Evolutionary conservation across 2,113 vertebrate genomes (phyloP), one percentile per base, ranked within the genome.

Genomic region (Gallinago jamesoni): DNA sequence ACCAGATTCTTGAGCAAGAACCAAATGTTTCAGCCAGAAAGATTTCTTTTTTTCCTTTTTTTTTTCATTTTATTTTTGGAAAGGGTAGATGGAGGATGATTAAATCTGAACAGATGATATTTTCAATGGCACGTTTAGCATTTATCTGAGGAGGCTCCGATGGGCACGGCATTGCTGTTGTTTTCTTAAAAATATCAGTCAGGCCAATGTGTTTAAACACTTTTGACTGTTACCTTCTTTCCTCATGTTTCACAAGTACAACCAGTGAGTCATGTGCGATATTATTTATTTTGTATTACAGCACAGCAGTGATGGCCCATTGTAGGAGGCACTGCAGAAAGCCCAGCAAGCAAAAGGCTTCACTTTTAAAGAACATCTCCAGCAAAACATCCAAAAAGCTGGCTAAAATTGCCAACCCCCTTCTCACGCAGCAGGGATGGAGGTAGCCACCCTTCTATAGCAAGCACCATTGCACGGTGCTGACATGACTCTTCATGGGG

Each of bases 1-100:
- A 94, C 91, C 94, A 97, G 96, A 97, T 96, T 97, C 93, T 95
- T 94, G 91, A 97, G 91, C 77, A 74, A 86, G 94, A 95, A 96
- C 89, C 96, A 97, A 97, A 89, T 95, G 93, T 91, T 97, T 95
- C 87, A 83, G 78, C 93, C 91, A 97, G 89, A 73, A 92, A 95
- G 48, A 63, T 73, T 88, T 87, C 21, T 84, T 78, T 92, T 90
- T 66, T 10, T 7, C 5, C 4, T 55, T 22, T 35, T n/a, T 57
- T 28, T n/a, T 20, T 27, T 12, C 4, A 33, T 93, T 94, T 95
- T 87, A 93, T 73, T 95, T 95, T 94, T 91, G 86, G 74, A 81
- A 92, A 79, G 78, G 75, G n/a, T 84, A 75, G 95, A 86, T 83
- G 90, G 31, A 91, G 47, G 73, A 89, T 89, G 93, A 85, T 92